These are phyloP conservation scores for Euglossa dilemma DNA, from an alignment of 1,140 invertebrate species.

Conservation along the genomic window DNA sequence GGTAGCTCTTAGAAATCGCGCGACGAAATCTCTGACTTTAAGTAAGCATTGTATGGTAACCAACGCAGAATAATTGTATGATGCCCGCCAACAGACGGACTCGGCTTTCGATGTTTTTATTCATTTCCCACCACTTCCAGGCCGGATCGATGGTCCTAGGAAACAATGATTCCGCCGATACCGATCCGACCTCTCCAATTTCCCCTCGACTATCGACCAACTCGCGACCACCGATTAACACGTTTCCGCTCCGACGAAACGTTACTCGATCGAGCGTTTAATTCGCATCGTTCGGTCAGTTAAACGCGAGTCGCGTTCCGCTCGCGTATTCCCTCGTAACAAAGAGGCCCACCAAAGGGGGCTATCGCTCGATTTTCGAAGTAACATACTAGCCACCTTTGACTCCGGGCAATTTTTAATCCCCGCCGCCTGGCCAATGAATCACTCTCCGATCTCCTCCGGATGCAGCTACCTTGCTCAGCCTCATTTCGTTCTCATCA, in stretches of 20 bases:
- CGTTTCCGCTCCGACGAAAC: too few relatives aligned
- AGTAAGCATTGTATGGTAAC: slow-evolving; percentile 68
- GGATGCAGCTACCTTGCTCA: slow-evolving; percentile 46
- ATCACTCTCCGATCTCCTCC: slow-evolving; percentile 51
- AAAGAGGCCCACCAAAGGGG: neutral
- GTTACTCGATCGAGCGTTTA: neutral
- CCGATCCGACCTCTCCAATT: neutral
- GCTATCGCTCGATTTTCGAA: slow-evolving; percentile 46
- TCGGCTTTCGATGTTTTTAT: slow-evolving; percentile 38
- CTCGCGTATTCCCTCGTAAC: neutral
- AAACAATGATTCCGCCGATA: neutral
- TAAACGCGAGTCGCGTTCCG: neutral
- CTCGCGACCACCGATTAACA: neutral
- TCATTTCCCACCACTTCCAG: slow-evolving; percentile 19
- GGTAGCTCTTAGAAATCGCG: slow-evolving; percentile 53
- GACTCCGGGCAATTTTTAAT: slow-evolving; percentile 54
- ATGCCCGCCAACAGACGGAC: slow-evolving; percentile 12
- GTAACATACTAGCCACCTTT: slow-evolving; percentile 41
- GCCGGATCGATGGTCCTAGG: neutral
- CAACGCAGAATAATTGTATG: slow-evolving; percentile 57
- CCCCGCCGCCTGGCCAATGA: slow-evolving; percentile 40
- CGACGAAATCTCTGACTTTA: slow-evolving; percentile 60
- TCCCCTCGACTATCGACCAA: too few relatives aligned
- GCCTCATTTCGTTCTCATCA: slow-evolving; percentile 73
- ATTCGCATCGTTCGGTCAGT: neutral